phyloP scores from a whole-genome alignment of 2,113 vertebrate species.

The Ageneiosus marmoratus region DNA sequence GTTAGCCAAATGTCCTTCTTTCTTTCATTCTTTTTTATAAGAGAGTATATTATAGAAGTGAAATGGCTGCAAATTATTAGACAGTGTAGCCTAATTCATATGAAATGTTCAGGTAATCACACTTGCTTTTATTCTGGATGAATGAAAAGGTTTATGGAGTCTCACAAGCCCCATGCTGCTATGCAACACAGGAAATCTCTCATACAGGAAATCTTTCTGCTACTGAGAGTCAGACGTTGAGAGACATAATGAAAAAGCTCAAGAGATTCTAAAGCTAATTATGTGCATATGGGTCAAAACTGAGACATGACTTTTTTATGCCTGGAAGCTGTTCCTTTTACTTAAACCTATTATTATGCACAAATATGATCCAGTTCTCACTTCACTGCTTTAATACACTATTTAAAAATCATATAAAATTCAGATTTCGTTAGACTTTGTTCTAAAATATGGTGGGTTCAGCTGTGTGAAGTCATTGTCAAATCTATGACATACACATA shows the following conservation, averaged over 20 bases:
- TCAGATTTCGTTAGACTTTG: not conserved
- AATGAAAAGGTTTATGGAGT: not conserved
- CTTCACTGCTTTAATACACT: not conserved
- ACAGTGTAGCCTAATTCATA: not conserved
- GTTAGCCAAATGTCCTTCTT: not conserved
- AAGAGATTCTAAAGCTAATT: not conserved
- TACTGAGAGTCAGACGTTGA: conserved; percentile 5
- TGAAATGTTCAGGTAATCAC: conserved; percentile 1
- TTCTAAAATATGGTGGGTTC: not conserved
- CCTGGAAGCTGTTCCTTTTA: not conserved
- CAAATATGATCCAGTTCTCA: not conserved
- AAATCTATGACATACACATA: not conserved
- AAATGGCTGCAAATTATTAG: not conserved
- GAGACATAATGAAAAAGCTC: not conserved
- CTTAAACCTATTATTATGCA: not conserved
- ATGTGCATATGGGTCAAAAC: conserved; percentile 21
- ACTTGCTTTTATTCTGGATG: not conserved
- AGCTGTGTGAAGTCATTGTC: not conserved
- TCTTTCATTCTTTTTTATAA: not conserved
- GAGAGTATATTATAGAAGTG: not conserved
- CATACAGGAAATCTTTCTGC: conserved; percentile 9
- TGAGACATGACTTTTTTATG: conserved; percentile 3
- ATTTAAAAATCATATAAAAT: not conserved
- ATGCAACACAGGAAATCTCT: conserved; percentile 11
- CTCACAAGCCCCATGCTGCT: not conserved